Base-by-base conservation (phyloP, 2,797 vertebrate genomes). In the Phrynocephalus vlangalii region DNA sequence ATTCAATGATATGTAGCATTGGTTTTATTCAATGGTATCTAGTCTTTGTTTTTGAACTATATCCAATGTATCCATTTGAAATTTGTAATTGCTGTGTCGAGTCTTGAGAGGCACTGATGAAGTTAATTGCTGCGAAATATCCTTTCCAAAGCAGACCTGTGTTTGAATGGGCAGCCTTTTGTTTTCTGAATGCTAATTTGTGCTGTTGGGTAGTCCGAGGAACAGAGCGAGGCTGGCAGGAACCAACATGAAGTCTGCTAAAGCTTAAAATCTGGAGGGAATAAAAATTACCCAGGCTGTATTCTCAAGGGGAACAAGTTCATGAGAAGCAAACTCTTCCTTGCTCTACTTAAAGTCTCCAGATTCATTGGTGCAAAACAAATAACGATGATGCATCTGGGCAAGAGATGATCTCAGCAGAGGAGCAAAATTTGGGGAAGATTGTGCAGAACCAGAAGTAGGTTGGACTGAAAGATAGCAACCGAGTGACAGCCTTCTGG, bases 101-200 rank as follows among this genome's bases (percentile, higher is more conserved):
- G 71, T 48, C 30, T 85, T 73, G 50, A 33, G 78, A 84, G 0
- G 9, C 80, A 68, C 33, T 87, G 1, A 33, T 82, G 38, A 30
- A 22, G 2, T 3, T 79, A 24, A 80, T 87, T 89, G 68, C 15
- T 26, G n/a, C 86, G 28, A 71, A 88, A 88, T 10, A 63, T 3
- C 1, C 82, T 88, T 63, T 79, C 11, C 71, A 79, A 90, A 89
- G 86, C n/a, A 84, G 67, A 33, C 76, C 67, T 2, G 82, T 86
- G 30, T 68, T 81, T 76, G 50, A 33, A 76, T 81, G 22, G 66
- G 50, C 60, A 68, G 68, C 7, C 33, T 33, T 79, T 52, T 26
- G 28, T 50, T 79, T 89, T 88, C 26, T 77, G n/a, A 67, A 67
- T 30, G 56, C 3, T 70, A 50, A 52, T 30, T 67, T 60, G 30